A percentile compares a stretch with the other conserved stretches of the same genome.
These are phyloP conservation scores for Drosophila conformis DNA, from an alignment of 2,888 invertebrate species.

Conservation along the genomic window DNA sequence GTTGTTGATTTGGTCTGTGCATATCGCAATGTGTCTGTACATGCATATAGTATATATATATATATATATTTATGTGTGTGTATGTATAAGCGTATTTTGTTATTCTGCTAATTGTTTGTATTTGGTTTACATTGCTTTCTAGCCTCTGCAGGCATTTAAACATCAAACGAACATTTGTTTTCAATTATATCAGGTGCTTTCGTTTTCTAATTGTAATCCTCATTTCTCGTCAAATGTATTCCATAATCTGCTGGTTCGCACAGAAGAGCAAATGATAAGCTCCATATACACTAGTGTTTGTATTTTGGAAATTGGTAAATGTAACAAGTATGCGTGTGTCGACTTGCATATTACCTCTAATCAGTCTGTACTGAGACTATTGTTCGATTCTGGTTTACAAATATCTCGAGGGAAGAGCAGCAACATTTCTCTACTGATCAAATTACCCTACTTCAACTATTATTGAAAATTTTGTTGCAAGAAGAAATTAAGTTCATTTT, in stretches of 20 bases:
- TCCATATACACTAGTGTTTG: neutral
- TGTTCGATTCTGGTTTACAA: neutral
- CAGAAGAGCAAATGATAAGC: slow-evolving; percentile 17
- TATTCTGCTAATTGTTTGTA: slow-evolving; percentile 72
- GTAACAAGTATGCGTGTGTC: neutral
- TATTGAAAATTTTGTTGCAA: neutral
- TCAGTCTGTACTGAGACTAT: neutral
- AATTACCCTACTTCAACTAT: neutral
- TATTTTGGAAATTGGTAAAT: neutral
- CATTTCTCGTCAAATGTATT: slow-evolving; percentile 11
- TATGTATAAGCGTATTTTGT: slow-evolving; percentile 47
- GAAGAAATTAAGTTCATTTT: neutral
- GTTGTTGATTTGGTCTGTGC: slow-evolving; percentile 15
- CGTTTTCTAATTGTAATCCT: neutral
- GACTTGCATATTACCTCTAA: neutral
- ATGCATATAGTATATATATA: neutral
- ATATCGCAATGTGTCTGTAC: slow-evolving; percentile 1
- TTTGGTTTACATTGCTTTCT: slow-evolving; percentile 56
- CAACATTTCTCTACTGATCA: neutral
- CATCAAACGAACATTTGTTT: slow-evolving; percentile 18
- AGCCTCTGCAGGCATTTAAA: slow-evolving; percentile 22
- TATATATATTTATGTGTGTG: neutral
- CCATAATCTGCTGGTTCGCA: neutral
- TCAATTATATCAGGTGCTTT: slow-evolving; percentile 16
- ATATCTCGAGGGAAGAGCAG: neutral